Base-by-base conservation (phyloP, 2,113 vertebrate species). In the Pterocles gutturalis region DNA sequence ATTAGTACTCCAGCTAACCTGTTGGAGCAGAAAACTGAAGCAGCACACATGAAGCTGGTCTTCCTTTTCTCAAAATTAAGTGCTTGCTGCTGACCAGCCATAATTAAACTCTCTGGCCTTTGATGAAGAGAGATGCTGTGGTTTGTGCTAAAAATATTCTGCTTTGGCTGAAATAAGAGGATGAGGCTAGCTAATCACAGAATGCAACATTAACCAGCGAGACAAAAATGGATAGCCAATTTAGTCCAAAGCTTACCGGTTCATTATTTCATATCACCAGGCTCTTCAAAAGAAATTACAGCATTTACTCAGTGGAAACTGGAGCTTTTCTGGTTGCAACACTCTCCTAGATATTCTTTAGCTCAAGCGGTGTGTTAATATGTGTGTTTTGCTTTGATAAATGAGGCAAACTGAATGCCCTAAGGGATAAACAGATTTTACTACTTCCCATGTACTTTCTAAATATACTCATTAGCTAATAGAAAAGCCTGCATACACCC, bases 211-310 rank as follows among this genome's bases (percentile, higher is more conserved):
- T 96, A 95, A 88, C 66, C 79, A 93, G 85, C 10, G 3, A 90
- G 71, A 86, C 70, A 83, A 86, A 91, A 96, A 95, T 83, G 90
- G 75, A 90, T 90, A 90, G 66, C 83, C 82, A 78, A 83, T 96
- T 93, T 85, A 94, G 60, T 51, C 25, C 76, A 83, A 83, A 88
- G n/a, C 93, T 93, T 95, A 90, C 75, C 33, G 78, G 85, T 78
- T 96, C 90, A 90, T 97, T 95, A 86, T 94, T 96, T 96, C 76
- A 70, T 93, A 95, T 92, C 95, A 96, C 17, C 17, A 60, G 79
- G 12, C 55, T 90, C 55, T 94, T 92, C 67, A 67, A 90, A 94
- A 93, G 79, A 92, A 93, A 94, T 94, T 89, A 73, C 38, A 75
- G 34, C 3, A 1, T 90, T 93, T 93, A 79, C 75, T 72, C 88